A percentile compares a stretch with the other conserved stretches of the same genome.
phyloP scores from a whole-genome alignment of 37 sponge, comb jelly and placozoan species.

The Spongilla lacustris region DNA sequence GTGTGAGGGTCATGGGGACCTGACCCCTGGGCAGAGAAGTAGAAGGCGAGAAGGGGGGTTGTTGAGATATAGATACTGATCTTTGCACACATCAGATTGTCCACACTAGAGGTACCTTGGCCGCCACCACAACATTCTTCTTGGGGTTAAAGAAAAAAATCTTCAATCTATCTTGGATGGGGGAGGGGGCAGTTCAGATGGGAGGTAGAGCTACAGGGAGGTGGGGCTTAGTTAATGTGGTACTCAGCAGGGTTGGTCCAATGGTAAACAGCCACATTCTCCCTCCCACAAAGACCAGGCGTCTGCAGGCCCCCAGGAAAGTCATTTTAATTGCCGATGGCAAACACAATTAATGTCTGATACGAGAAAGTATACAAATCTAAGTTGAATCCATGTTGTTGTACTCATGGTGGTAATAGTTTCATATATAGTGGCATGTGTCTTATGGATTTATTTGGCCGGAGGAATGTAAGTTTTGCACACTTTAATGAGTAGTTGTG shows the following conservation, averaged over 20 bases:
- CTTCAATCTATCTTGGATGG: conserved; percentile 73
- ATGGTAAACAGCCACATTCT: conserved; percentile 66
- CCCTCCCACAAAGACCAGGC: conserved; percentile 62
- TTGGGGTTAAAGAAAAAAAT: conserved; percentile 35
- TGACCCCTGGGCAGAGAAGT: conserved; percentile 30
- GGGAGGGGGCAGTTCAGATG: conserved; percentile 64
- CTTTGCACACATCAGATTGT: conserved; percentile 43
- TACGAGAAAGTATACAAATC: too few species aligned
- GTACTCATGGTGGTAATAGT: too few species aligned
- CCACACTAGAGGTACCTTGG: conserved; percentile 28
- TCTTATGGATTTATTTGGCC: too few species aligned
- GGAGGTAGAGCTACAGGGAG: conserved; percentile 39
- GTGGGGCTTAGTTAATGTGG: conserved; percentile 48
- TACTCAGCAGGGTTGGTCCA: conserved; percentile 40
- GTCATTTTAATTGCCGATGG: conserved; percentile 57
- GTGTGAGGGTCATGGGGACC: conserved; percentile 24
- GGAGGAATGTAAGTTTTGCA: too few species aligned
- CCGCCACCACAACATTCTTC: conserved; percentile 47
- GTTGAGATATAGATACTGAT: conserved; percentile 61
- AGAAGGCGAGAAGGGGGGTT: conserved; percentile 53
- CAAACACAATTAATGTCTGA: too few species aligned
- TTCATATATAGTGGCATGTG: too few species aligned
- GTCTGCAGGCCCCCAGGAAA: conserved; percentile 44
- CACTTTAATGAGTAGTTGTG: too few species aligned
- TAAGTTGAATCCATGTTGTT: too few species aligned